Conservation (phyloP, 1,140 invertebrate species). For the Aphaenogaster ashmeadi region DNA sequence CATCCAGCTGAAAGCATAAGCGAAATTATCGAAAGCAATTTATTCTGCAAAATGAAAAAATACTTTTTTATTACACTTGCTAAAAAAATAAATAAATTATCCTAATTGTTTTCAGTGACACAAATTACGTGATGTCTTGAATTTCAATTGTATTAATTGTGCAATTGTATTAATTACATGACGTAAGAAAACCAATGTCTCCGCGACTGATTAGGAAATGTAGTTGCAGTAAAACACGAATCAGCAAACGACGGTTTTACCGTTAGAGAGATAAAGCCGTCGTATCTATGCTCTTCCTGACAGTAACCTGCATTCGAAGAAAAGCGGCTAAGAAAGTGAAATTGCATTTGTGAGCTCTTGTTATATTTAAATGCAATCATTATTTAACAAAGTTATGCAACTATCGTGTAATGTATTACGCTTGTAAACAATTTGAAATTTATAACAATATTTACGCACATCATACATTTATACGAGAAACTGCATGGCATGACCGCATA, state of each 20-base stretch:
- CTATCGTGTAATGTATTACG: background rate
- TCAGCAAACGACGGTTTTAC: slow-evolving; percentile 66
- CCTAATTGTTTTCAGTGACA: background rate
- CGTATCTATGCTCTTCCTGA: slow-evolving; percentile 60
- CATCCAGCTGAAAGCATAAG: slow-evolving; percentile 88
- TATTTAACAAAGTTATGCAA: background rate
- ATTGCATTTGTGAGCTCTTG: background rate
- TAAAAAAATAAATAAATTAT: background rate
- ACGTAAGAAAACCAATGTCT: slow-evolving; percentile 23
- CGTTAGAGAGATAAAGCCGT: slow-evolving; percentile 72
- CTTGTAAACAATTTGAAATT: background rate
- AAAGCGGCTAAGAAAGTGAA: slow-evolving; percentile 32
- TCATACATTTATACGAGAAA: background rate
- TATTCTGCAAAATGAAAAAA: background rate
- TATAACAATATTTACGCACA: background rate
- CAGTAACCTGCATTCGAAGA: slow-evolving; percentile 19
- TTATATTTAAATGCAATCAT: background rate
- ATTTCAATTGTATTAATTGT: slow-evolving; percentile 6
- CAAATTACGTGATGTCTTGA: background rate
- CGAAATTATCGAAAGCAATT: background rate
- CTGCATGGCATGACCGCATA: background rate
- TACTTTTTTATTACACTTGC: background rate
- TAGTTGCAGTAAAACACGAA: slow-evolving; percentile 49
- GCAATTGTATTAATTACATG: slow-evolving; percentile 37
- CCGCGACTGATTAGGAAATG: slow-evolving; percentile 9